Percentiles rank a stretch among this genome's conserved stretches.
Conservation (phyloP, 2,888 invertebrate genomes). For the Papilio elwesi region DNA sequence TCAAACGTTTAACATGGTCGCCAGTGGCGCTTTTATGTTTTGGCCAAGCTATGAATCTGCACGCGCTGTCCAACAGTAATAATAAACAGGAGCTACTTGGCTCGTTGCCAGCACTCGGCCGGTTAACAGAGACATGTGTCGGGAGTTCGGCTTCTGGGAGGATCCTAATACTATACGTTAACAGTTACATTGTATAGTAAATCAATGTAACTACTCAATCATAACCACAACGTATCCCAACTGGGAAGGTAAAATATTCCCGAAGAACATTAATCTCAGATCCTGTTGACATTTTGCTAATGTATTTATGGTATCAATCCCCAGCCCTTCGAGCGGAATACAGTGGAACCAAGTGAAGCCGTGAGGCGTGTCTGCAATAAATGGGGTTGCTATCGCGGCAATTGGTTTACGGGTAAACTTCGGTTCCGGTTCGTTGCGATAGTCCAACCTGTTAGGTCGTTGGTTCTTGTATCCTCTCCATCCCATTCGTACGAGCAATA, state of each 20-base stretch:
- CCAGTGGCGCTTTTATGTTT: not conserved
- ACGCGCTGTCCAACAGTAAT: not conserved
- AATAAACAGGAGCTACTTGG: conserved; percentile 6
- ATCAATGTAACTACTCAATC: conserved; percentile 3
- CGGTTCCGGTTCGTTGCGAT: conserved; percentile 4
- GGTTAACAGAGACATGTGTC: conserved; percentile 16
- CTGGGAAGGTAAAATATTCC: not conserved
- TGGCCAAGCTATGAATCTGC: not conserved
- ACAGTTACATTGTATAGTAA: not conserved
- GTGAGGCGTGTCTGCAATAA: conserved; percentile 2
- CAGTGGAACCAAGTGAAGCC: not conserved
- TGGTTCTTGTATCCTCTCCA: not conserved
- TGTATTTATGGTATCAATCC: not conserved
- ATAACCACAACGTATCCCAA: not conserved
- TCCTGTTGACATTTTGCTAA: not conserved
- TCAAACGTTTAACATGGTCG: not conserved
- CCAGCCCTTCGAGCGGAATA: not conserved
- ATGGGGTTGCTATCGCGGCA: not conserved
- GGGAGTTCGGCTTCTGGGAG: not conserved
- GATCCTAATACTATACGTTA: not conserved
- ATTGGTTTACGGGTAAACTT: conserved; percentile 21
- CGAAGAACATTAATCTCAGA: not conserved
- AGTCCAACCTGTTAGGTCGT: conserved; percentile 21
- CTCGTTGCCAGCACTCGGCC: conserved; percentile 5
- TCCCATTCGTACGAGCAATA: not conserved